Base-by-base conservation (phyloP, 2,797 vertebrate species). In the Sus cebifrons region DNA sequence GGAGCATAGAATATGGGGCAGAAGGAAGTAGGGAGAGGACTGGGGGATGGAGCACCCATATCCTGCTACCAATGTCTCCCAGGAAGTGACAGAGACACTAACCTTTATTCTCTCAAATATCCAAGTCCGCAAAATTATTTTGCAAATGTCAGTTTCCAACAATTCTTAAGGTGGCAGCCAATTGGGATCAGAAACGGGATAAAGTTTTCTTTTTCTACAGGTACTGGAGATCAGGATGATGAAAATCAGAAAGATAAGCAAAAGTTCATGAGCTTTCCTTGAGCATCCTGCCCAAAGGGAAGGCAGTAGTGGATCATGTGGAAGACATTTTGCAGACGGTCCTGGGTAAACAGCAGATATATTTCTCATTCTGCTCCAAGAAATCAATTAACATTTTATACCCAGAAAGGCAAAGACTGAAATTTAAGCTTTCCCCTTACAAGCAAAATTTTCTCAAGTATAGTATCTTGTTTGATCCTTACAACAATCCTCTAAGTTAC, bases 131-230 rank as follows among this genome's bases (percentile, higher is more conserved):
- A 81, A 88, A 74, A 81, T 90, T 67, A 78, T n/a, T 86, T 52
- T 86, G 79, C 58, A 90, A 90, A 86, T 86, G 74, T 81, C 74
- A 90, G 23, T 71, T 56, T 58, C 56, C 36, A 84, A 86, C 29
- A 25, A 40, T 68, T 86, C 75, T 91, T 73, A 58, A 75, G 56
- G 49, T 49, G 56, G 93, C 25, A 77, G 71, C 29, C 20, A 70
- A 29, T 70, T 90, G 70, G n/a, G 64, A 58, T 73, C 25, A 86
- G 49, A 86, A 91, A 67, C n/a, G 40, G 21, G 36, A 68, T 7
- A 16, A 88, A 68, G 21, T 64, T 71, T 86, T 64, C 85, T 70
- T 78, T 79, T 79, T 64, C 20, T 27, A 9, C 29, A 77, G 29
- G n/a, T 49, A 62, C 7, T 32, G 3, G 52, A 70, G 75, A 36